Conservation (phyloP, 2,113 vertebrate species). For the Gymnocephalus cernua region DNA sequence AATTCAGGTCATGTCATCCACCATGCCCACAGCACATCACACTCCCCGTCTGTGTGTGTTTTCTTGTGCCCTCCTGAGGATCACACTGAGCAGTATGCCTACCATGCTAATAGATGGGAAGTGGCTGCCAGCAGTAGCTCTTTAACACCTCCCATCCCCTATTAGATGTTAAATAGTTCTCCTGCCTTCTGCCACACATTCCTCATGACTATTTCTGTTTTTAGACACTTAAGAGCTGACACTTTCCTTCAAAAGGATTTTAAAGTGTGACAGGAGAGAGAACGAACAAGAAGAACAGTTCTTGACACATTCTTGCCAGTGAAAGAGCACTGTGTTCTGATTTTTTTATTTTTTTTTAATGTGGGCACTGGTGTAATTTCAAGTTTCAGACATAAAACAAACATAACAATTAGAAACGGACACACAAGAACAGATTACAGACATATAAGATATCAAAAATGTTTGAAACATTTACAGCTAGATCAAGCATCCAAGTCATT, state of each 20-base stretch:
- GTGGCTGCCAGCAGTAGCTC: slow-evolving; percentile 58
- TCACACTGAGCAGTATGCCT: slow-evolving; percentile 34
- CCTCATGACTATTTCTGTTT: slow-evolving; percentile 47
- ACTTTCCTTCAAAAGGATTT: slow-evolving; percentile 47
- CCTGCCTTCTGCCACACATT: slow-evolving; percentile 27
- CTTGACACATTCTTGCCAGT: slow-evolving; percentile 12
- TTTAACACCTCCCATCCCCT: slow-evolving; percentile 51
- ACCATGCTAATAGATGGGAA: slow-evolving; percentile 64
- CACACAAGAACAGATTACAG: no score
- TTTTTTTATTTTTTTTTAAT: neutral
- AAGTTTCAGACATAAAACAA: neutral
- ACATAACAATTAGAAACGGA: no score
- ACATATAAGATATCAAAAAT: no score
- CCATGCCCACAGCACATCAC: slow-evolving; percentile 59
- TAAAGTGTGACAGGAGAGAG: slow-evolving; percentile 9
- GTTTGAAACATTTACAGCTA: no score
- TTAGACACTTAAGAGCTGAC: slow-evolving; percentile 40
- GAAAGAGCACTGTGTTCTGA: slow-evolving; percentile 10
- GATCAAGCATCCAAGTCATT: no score
- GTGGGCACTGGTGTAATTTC: slow-evolving; percentile 1
- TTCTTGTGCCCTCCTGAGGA: slow-evolving; percentile 45
- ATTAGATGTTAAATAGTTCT: slow-evolving; percentile 40
- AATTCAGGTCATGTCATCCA: slow-evolving; percentile 62
- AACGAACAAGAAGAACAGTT: slow-evolving; percentile 9
- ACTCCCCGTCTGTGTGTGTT: slow-evolving; percentile 59